These are phyloP conservation scores for Gorsachius goisagi DNA, from an alignment of 2,113 vertebrate genomes.

Conservation along the genomic window DNA sequence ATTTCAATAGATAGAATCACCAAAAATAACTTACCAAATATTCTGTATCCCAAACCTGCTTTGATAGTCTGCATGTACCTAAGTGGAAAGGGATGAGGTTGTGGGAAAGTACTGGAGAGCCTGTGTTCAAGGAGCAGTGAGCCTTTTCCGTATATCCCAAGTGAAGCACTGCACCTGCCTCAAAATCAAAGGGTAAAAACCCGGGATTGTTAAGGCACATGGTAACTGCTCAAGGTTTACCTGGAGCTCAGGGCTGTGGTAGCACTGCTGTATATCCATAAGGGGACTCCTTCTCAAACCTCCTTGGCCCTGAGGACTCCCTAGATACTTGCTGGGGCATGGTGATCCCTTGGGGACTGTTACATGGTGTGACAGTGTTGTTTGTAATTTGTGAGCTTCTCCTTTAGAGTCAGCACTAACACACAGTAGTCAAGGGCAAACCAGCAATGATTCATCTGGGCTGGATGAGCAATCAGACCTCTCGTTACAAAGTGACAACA, in stretches of 20 bases:
- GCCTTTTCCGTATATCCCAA: background rate
- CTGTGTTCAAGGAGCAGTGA: background rate
- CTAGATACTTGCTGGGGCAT: background rate
- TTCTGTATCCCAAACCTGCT: background rate
- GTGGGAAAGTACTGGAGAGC: background rate
- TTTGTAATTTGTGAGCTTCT: background rate
- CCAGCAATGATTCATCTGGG: background rate
- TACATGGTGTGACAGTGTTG: accelerated
- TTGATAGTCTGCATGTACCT: background rate
- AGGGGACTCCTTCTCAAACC: background rate
- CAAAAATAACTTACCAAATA: background rate
- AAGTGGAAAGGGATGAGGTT: background rate
- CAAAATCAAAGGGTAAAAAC: background rate
- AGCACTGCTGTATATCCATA: background rate
- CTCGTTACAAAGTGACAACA: background rate
- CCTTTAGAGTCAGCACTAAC: background rate
- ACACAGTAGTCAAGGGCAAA: background rate
- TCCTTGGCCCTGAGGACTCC: background rate
- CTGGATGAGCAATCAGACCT: background rate
- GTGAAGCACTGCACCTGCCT: background rate
- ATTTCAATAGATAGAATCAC: background rate
- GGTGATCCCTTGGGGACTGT: background rate
- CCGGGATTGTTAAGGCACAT: accelerated
- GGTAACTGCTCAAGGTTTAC: background rate
- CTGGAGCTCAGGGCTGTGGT: background rate